phyloP scores from a whole-genome alignment of 1,140 invertebrate species.

The Ctenoplectra terminalis region DNA sequence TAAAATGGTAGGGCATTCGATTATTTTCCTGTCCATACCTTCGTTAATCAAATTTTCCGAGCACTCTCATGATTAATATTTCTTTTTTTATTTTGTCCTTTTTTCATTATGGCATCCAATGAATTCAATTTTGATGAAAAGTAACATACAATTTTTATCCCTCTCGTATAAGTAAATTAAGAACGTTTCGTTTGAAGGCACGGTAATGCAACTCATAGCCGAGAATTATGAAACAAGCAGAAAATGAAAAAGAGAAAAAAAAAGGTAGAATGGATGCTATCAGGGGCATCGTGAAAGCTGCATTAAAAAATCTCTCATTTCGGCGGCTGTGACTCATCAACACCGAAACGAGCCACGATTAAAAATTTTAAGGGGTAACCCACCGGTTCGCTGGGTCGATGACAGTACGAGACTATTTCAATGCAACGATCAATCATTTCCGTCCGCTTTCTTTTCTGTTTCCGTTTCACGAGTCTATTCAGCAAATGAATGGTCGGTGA shows the following conservation, averaged over 20 bases:
- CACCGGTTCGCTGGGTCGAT: neutral
- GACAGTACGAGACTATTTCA: neutral
- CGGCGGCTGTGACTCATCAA: neutral
- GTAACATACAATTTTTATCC: neutral
- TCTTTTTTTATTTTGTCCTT: no score
- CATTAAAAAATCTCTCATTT: neutral
- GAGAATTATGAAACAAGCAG: neutral
- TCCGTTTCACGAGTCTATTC: slow-evolving; percentile 9
- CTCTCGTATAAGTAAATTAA: neutral
- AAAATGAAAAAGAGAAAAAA: neutral
- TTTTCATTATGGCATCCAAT: neutral
- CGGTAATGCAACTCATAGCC: neutral
- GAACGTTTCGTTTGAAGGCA: neutral
- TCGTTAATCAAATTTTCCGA: neutral
- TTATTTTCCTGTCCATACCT: neutral
- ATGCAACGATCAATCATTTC: slow-evolving; percentile 10
- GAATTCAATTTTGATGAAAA: neutral
- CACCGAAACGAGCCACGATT: neutral
- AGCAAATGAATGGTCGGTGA: slow-evolving; percentile 36
- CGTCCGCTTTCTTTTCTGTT: slow-evolving; percentile 3
- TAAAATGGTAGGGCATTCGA: neutral
- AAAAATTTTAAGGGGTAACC: slow-evolving; percentile 12
- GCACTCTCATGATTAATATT: no score
- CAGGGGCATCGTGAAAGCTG: neutral
- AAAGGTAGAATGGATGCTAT: neutral